Percentiles rank a stretch among this genome's conserved stretches.
Evolutionary conservation across 2,797 vertebrate species (phyloP).

Genomic region (Etheostoma nigrum): DNA sequence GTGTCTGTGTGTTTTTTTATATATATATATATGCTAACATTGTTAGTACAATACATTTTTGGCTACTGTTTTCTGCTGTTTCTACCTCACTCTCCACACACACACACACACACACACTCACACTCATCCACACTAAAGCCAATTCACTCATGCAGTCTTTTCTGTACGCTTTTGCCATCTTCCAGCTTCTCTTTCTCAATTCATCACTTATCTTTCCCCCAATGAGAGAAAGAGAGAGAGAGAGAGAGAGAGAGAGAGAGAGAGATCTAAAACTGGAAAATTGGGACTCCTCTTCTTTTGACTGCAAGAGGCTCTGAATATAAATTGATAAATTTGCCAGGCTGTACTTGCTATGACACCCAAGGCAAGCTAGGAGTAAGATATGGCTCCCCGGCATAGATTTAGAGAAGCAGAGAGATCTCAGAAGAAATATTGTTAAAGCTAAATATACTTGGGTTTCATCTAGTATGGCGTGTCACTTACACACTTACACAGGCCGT

Average conservation of each 20-base stretch:
- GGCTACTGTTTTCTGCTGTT: not conserved
- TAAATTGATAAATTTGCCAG: slow-evolving; percentile 78
- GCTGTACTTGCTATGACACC: slow-evolving; percentile 52
- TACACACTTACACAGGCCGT: not conserved
- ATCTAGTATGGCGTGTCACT: slow-evolving; percentile 1
- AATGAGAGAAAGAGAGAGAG: slow-evolving; percentile 30
- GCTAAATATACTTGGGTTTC: slow-evolving; percentile 28
- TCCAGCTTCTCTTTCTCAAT: slow-evolving; percentile 41
- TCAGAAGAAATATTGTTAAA: slow-evolving; percentile 3
- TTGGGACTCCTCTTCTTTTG: slow-evolving; percentile 62
- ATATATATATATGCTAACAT: too few relatives aligned
- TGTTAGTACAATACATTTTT: too few relatives aligned
- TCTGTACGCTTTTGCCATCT: slow-evolving; percentile 20
- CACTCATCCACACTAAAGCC: not conserved
- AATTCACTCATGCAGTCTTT: slow-evolving; percentile 16
- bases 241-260: slow-evolving; percentile 37
- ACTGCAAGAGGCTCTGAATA: slow-evolving; percentile 71
- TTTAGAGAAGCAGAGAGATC: slow-evolving; percentile 1
- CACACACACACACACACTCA: not conserved
- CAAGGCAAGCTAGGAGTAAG: slow-evolving; percentile 40
- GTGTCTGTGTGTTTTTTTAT: too few relatives aligned
- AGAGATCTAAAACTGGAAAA: slow-evolving; percentile 77
- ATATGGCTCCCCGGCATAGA: slow-evolving; percentile 10
- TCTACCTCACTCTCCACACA: not conserved
- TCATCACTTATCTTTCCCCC: slow-evolving; percentile 59